Evolutionary conservation across 2,797 vertebrate species (phyloP).

Genomic region (Rallus crepitans): DNA sequence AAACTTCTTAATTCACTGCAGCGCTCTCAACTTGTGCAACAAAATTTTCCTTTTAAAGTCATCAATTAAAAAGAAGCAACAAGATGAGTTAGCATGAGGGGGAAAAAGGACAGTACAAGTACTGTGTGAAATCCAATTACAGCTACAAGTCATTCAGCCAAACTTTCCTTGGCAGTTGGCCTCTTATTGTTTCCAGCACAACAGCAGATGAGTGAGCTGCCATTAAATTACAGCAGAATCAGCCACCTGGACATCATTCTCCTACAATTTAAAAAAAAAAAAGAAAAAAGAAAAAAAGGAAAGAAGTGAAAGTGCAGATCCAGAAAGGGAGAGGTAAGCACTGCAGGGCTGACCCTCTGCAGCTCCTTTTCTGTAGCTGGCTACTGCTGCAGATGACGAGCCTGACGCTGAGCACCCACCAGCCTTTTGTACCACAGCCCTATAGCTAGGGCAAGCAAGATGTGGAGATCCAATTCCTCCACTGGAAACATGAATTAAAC

Average conservation of each 20-base stretch:
- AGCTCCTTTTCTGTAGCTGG: neutral
- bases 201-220: slow-evolving; percentile 33
- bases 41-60: neutral
- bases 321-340: neutral
- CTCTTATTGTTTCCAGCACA: slow-evolving; percentile 33
- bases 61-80: neutral
- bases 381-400: neutral
- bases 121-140: slow-evolving; percentile 31
- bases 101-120: neutral
- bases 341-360: neutral
- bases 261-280: neutral
- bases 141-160: slow-evolving; percentile 12
- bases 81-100: neutral
- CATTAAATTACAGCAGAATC: slow-evolving; percentile 41
- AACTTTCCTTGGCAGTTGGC: slow-evolving; percentile 30
- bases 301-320: neutral
- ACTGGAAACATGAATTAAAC: neutral
- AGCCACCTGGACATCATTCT: slow-evolving; percentile 50
- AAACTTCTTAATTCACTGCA: neutral
- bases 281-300: too few relatives aligned
- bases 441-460: fast-evolving
- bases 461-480: neutral
- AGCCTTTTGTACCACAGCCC: neutral
- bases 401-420: neutral
- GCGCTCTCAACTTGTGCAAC: neutral